These are phyloP conservation scores for Campylorhamphus procurvoides DNA, from an alignment of 2,113 vertebrate genomes.

Conservation along the genomic window DNA sequence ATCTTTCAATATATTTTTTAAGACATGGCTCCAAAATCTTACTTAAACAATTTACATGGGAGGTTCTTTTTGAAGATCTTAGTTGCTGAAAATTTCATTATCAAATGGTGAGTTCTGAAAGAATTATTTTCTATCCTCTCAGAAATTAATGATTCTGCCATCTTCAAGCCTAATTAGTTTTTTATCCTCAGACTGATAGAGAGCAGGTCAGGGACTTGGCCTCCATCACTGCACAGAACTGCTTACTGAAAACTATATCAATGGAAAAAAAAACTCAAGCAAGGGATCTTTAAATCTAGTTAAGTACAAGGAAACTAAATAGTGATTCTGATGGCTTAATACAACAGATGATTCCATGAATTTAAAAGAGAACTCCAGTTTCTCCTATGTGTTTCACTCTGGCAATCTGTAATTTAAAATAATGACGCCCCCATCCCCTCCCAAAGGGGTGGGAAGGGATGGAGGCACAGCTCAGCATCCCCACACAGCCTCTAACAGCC, in stretches of 20 bases:
- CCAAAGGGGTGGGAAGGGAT: background rate
- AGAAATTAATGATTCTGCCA: background rate
- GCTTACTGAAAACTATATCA: background rate
- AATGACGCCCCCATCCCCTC: background rate
- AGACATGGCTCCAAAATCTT: slow-evolving; percentile 8
- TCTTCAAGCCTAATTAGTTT: background rate
- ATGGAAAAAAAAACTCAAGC: background rate
- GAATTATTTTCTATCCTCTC: background rate
- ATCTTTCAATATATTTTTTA: background rate
- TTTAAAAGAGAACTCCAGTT: background rate
- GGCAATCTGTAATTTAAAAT: background rate
- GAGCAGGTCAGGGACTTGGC: background rate
- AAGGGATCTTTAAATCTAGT: background rate
- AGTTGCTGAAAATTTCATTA: slow-evolving; percentile 11
- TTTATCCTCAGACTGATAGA: background rate
- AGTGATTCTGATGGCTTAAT: background rate
- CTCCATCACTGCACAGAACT: background rate
- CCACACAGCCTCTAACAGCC: background rate
- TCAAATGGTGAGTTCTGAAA: background rate
- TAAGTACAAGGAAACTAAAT: background rate
- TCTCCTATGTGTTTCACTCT: background rate
- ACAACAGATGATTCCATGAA: background rate
- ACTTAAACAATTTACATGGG: slow-evolving; percentile 30
- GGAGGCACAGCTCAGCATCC: background rate
- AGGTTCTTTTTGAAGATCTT: slow-evolving; percentile 5